These are phyloP conservation scores for Operophtera brumata DNA, from an alignment of 2,888 invertebrate species.

Conservation along the genomic window DNA sequence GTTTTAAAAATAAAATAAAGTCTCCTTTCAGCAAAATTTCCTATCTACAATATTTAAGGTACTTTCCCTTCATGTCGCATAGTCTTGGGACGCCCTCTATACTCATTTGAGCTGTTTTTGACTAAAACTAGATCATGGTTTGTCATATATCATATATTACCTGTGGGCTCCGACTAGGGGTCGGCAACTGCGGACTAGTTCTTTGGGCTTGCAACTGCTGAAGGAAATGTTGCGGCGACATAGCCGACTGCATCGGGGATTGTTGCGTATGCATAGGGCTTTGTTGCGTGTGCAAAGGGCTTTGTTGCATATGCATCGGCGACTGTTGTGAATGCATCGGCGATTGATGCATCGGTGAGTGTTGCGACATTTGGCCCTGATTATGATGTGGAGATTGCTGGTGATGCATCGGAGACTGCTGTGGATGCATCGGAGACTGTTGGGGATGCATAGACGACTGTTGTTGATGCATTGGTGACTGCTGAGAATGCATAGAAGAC, in stretches of 20 bases:
- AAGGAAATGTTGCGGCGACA: slow-evolving; percentile 59
- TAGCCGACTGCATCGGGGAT: slow-evolving; percentile 58
- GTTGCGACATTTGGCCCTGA: slow-evolving; percentile 47
- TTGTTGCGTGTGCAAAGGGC: slow-evolving; percentile 58
- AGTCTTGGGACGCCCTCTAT: no score
- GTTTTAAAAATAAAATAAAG: no score
- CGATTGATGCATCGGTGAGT: slow-evolving; percentile 50
- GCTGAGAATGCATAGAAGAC: slow-evolving; percentile 57
- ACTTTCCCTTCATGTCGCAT: no score
- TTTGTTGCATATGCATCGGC: slow-evolving; percentile 55
- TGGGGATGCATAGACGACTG: slow-evolving; percentile 54
- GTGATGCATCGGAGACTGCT: slow-evolving; percentile 58
- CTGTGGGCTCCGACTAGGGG: slow-evolving; percentile 76
- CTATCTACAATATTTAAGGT: no score
- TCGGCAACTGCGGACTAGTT: slow-evolving; percentile 72
- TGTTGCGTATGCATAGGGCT: slow-evolving; percentile 63
- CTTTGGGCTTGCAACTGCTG: slow-evolving; percentile 71
- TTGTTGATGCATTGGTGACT: slow-evolving; percentile 47
- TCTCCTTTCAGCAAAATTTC: no score
- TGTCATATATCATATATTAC: slow-evolving; percentile 39
- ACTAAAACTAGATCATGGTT: no score
- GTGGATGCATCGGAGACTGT: slow-evolving; percentile 55
- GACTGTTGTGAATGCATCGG: slow-evolving; percentile 55
- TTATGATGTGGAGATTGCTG: slow-evolving; percentile 59
- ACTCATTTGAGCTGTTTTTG: no score